Evolutionary conservation across 2,113 vertebrate genomes (phyloP).

Genomic region (Isurus oxyrinchus): DNA sequence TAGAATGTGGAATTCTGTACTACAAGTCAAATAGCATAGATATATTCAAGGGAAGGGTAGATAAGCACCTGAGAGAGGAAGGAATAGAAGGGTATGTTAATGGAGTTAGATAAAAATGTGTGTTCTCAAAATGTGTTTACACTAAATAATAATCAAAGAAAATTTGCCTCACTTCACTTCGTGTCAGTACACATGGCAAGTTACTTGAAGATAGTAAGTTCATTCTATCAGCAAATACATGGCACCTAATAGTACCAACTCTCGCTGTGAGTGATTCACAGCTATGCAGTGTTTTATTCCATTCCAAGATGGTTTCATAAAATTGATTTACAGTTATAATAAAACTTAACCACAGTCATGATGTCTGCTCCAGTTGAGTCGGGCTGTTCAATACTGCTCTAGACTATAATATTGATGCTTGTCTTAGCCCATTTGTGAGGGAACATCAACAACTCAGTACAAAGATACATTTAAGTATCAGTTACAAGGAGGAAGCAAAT

Average conservation of each 20-base stretch:
- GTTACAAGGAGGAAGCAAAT: not conserved
- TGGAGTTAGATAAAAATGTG: not conserved
- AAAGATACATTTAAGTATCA: not conserved
- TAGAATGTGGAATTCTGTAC: not conserved
- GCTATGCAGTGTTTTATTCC: not conserved
- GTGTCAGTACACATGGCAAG: not conserved
- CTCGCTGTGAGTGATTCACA: not conserved
- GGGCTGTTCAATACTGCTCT: not conserved
- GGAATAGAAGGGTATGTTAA: not conserved
- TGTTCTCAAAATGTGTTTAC: not conserved
- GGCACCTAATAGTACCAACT: not conserved
- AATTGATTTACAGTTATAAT: conserved; percentile 24
- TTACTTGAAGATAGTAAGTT: not conserved
- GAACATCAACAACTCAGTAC: not conserved
- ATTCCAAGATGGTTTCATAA: not conserved
- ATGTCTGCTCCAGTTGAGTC: not conserved
- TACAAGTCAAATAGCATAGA: not conserved
- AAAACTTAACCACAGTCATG: not conserved
- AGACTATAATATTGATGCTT: not conserved
- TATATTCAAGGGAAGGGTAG: not conserved
- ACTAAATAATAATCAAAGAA: not conserved
- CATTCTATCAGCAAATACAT: not conserved
- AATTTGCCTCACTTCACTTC: not conserved
- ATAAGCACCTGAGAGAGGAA: not conserved
- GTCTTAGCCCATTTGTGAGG: not conserved